Evolutionary conservation across 92 coral and sea anemone genomes (phyloP), one percentile per base, ranked within the genome.

Genomic region (Micromussa lordhowensis): DNA sequence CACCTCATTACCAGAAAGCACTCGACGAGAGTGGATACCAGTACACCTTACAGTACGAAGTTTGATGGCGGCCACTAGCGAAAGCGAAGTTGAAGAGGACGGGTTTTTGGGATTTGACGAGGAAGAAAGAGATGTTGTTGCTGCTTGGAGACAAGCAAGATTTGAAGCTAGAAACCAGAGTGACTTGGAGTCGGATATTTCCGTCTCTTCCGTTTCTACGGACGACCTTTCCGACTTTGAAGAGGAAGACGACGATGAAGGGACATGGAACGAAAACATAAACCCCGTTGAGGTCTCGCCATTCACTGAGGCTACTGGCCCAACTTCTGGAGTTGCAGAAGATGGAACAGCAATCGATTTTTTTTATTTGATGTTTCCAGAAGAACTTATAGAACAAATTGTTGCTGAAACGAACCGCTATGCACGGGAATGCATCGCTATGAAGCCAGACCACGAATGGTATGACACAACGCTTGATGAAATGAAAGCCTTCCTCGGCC

Each of bases 131-230:
- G 82, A 83, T 31, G 68, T 54, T 72, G 70, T 83, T 70, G 87
- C 79, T 17, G 87, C n/a, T 1, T 71, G 19, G 14, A 83, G 87
- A 34, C 68, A 51, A 72, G 79, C 29, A 1, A 53, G 80, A 84
- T n/a, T 72, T 54, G 38, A 54, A 38, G 80, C 31, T 19, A 84
- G 31, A 72, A 7, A 84, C 10, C 53, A 51, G 9, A 84, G 80
- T 1, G 63, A 34, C 49, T 51, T 83, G 15, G 90, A 84, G 78
- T 92, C 88, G 15, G 92, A 88, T 76, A 88, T 92, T 83, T 91
- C 85, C 3, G 61, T 40, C 51, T 57, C 87, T 79, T 79, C 83
- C 16, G 58, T 75, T 5, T 21, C 79, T 35, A 36, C 57, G 18
- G 79, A 36, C 18, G n/a, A n/a, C n/a, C n/a, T n/a, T n/a, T n/a